phyloP scores from a whole-genome alignment of 2,797 vertebrate species.

The Poeciliopsis turneri region DNA sequence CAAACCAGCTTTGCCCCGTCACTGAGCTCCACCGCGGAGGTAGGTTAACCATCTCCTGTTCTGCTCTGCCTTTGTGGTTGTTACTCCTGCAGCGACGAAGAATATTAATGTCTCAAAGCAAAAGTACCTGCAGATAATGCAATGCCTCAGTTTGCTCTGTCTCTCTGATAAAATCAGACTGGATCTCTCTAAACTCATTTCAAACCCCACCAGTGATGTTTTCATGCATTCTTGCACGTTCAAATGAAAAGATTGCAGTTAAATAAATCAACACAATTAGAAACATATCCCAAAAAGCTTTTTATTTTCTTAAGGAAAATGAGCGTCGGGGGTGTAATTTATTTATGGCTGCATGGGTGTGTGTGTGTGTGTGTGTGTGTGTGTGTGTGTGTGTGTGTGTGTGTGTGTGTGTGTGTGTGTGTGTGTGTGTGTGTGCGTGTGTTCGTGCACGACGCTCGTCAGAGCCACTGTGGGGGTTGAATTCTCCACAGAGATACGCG shows the following conservation, averaged over 20 bases:
- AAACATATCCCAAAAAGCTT: background rate
- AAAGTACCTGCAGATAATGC: constrained; percentile 6
- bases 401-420: constrained; percentile 6
- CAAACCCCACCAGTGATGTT: background rate
- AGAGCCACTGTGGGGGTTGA: constrained; percentile 66
- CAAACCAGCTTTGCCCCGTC: constrained; percentile 86
- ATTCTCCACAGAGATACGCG: constrained; percentile 70
- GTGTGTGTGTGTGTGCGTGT: constrained; percentile 19
- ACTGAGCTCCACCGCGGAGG: constrained; percentile 85
- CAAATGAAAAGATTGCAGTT: constrained; percentile 10
- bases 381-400: constrained; percentile 13
- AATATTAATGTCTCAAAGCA: background rate
- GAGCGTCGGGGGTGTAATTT: constrained; percentile 5
- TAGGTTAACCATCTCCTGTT: constrained; percentile 75
- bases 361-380: constrained; percentile 21
- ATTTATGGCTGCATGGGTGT: constrained; percentile 11
- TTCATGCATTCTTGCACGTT: constrained; percentile 7
- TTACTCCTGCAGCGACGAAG: constrained; percentile 12
- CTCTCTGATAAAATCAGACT: constrained; percentile 14
- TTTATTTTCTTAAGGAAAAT: constrained; percentile 15
- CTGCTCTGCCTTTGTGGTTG: constrained; percentile 39
- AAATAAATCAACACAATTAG: background rate
- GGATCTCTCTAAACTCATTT: background rate
- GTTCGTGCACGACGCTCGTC: constrained; percentile 44
- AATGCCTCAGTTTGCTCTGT: constrained; percentile 17